Evolutionary conservation across 2,797 vertebrate genomes (phyloP), one percentile per base, ranked within the genome.

Genomic region (Stomatorhinus walkeri): DNA sequence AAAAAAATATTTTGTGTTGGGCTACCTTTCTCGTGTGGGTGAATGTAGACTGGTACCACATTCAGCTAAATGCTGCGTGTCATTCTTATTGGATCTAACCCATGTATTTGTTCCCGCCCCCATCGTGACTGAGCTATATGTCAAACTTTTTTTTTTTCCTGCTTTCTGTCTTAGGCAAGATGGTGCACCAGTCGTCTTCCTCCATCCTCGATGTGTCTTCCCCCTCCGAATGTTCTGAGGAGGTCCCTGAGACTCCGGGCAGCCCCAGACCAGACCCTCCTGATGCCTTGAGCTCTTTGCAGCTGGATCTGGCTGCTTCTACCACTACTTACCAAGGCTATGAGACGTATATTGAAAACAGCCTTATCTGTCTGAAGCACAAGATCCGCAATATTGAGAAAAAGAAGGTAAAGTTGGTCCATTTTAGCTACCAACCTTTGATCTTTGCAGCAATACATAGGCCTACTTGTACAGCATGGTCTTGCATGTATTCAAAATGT

Each of bases 341-440:
- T 1, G 98, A 99, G 84, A 96, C 93, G 52, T 99, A 99, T 91
- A 96, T 99, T 46, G 97, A 99, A 87, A 97, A 99, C 0, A 97
- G 98, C 76, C 96, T 99, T 89, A 97, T 99, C 94, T 99, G 98
- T 92, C 96, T 99, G 90, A 98, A 97, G 91, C 97, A 99, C 95
- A 99, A 99, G 93, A 96, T 99, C 68, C 96, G 98, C 90, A 99
- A 99, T 94, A 95, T 99, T 89, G 98, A 99, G 95, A 99, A 99
- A 92, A 99, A 98, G 92, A 99, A 98, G 98, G 98, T 99, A 94
- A 88, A 89, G 7, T 4, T 16, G 28, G 51, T 6, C 9, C 16
- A 1, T 16, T 19, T 79, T 8, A 28, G 36, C 32, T 19, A 79
- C 36, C 16, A 3, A n/a, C 76, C n/a, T 43, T 3, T 46, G 7